Conservation (phyloP, 2,113 vertebrate species). For the Trochalopteron elliotii region DNA sequence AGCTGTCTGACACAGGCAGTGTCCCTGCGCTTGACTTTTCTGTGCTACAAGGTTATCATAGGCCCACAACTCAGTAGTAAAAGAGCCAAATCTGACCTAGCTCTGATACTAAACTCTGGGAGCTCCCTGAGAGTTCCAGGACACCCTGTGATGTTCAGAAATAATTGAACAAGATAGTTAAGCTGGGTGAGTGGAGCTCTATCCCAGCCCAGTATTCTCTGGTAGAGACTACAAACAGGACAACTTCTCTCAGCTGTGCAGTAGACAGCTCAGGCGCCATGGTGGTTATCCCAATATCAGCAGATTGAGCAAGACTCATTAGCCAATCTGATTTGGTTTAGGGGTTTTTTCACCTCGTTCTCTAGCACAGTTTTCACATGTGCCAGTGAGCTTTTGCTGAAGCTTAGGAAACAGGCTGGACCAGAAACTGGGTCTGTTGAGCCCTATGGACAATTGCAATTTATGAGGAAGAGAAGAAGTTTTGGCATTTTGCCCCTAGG, state of each 20-base stretch:
- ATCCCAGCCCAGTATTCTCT: neutral
- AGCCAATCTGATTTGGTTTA: neutral
- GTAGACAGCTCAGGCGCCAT: neutral
- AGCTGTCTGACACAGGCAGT: neutral
- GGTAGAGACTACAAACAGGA: neutral
- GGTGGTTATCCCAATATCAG: neutral
- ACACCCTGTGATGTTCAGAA: neutral
- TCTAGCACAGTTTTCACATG: neutral
- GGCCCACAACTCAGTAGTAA: neutral
- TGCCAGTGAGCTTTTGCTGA: neutral
- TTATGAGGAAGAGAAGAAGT: neutral
- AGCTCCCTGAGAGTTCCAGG: neutral
- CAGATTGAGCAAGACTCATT: neutral
- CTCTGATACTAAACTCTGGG: neutral
- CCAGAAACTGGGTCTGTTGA: neutral
- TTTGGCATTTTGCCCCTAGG: neutral
- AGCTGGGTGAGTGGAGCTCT: neutral
- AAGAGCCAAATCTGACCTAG: neutral
- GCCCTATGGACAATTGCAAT: neutral
- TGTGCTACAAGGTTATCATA: neutral
- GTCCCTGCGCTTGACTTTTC: neutral
- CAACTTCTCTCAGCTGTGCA: neutral
- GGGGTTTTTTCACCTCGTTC: rapidly evolving
- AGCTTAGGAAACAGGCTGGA: neutral
- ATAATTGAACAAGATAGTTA: neutral